Evolutionary conservation across 2,888 invertebrate species (phyloP), one percentile per base, ranked within the genome.

Genomic region (Minunthozetes semirufus): DNA sequence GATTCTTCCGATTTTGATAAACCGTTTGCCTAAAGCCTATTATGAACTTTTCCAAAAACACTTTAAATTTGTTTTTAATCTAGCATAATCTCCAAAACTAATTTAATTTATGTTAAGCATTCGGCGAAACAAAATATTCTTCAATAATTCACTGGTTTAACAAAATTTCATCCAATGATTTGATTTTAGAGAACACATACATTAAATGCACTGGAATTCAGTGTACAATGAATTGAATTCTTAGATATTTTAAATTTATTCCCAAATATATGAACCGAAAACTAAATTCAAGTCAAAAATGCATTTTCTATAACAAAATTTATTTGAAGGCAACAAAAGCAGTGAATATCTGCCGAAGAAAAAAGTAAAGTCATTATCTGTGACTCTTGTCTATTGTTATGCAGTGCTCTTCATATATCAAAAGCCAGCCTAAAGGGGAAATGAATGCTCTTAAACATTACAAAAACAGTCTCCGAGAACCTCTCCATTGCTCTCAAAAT

Each of bases 361-460:
- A 17, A 48, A 56, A 56, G 56, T 56, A 9, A 56, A 56, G 56
- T 29, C 63, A 63, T 63, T 63, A 63, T 63, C 63, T 29, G 17
- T 33, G 38, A 38, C 13, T 63, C 29, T 33, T 33, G 13, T 68
- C 42, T 42, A 68, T 68, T 68, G 68, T 22, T n/a, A 46, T 46
- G 42, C 42, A 68, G 19, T 68, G 46, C 68, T 68, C 68, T 63
- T 63, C 68, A 68, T 68, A 68, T 68, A 68, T 68, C 68, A 68
- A 68, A 68, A 68, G 68, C n/a, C 68, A n/a, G 38, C 68, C 68
- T 68, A 42, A 42, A 68, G 68, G 68, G 68, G 68, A 68, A 68
- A 68, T 68, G 68, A 42, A 68, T 38, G 68, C 68, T 68, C 68
- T 68, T 68, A 68, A 68, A 46, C 22, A 33, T n/a, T 63, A 68